Evolutionary conservation across 2,797 vertebrate genomes (phyloP), one percentile per base, ranked within the genome.

Genomic region (Alcedo quadribrachys): DNA sequence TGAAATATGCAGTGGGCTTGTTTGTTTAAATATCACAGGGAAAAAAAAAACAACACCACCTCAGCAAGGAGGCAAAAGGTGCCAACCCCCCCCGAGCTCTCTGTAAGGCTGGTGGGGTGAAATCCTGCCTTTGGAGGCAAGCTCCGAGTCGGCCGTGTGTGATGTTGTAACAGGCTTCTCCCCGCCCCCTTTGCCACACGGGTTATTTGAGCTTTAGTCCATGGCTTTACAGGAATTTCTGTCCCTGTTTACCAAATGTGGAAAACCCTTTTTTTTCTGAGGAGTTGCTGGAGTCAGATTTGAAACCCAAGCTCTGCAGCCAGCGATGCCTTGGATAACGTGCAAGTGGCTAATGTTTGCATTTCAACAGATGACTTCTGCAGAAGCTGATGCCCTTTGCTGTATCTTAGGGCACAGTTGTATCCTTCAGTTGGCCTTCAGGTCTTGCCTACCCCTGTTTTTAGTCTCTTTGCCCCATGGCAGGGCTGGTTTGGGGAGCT

Each of bases 1-100:
- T 42, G 62, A 78, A 95, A 66, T 85, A 90, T 51, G 92, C 94
- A 95, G 90, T 78, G 87, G 89, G 90, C 69, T 92, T 92, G 91
- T 94, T 93, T 96, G 93, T 89, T 92, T 90, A 48, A 83, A 55
- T n/a, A 76, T 16, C 91, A 15, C 4, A 37, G 86, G 50, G 21
- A 62, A 80, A 10, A 24, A 76, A 77, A 40, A 40, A 40, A 40
- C 37, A 37, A 37, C 37, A 37, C 6, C 37, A 94, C 90, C 86
- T 1, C 95, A 82, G 79, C 19, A 1, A 55, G 79, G 79, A 95
- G 86, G 20, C 46, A 14, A 74, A 62, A 87, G 89, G 84, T 95
- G 92, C 92, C 93, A 92, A 9, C 65, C 57, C 53, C 84, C 2
- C 53, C 84, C 2, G 30, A 74, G 92, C 61, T 81, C 86, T 24